Conservation (phyloP, 2,113 vertebrate species). For the Panurus biarmicus region DNA sequence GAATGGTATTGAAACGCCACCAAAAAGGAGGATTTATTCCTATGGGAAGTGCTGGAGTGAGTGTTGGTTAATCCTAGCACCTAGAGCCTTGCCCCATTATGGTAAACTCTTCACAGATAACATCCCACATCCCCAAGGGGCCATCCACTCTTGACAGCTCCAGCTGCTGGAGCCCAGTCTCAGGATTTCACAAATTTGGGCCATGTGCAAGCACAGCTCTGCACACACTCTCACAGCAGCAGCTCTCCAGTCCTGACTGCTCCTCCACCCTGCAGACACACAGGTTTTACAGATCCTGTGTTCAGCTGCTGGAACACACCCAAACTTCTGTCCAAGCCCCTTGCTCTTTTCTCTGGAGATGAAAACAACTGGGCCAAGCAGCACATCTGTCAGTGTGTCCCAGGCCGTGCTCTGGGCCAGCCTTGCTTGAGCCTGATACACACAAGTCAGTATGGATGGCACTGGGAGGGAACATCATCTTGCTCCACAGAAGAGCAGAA, state of each 20-base stretch:
- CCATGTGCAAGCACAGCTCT: neutral
- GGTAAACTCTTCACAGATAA: neutral
- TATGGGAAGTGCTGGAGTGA: neutral
- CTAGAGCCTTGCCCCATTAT: accelerated
- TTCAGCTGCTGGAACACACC: neutral
- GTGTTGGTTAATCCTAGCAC: neutral
- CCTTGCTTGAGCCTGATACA: neutral
- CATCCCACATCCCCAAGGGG: neutral
- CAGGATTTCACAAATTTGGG: neutral
- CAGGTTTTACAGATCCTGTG: accelerated
- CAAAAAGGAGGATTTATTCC: neutral
- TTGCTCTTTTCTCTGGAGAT: neutral
- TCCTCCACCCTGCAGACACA: neutral
- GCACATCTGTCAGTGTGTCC: neutral
- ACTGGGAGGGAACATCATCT: neutral
- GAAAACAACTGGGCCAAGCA: neutral
- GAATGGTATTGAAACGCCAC: accelerated
- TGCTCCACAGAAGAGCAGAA: neutral
- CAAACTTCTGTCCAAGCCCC: neutral
- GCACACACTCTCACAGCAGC: neutral
- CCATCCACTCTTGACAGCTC: neutral
- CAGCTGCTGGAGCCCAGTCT: neutral
- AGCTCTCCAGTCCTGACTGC: neutral
- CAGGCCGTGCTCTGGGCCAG: neutral
- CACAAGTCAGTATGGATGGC: neutral